These are phyloP conservation scores for Odocoileus hemionus DNA, from an alignment of 2,113 vertebrate genomes.

Conservation along the genomic window DNA sequence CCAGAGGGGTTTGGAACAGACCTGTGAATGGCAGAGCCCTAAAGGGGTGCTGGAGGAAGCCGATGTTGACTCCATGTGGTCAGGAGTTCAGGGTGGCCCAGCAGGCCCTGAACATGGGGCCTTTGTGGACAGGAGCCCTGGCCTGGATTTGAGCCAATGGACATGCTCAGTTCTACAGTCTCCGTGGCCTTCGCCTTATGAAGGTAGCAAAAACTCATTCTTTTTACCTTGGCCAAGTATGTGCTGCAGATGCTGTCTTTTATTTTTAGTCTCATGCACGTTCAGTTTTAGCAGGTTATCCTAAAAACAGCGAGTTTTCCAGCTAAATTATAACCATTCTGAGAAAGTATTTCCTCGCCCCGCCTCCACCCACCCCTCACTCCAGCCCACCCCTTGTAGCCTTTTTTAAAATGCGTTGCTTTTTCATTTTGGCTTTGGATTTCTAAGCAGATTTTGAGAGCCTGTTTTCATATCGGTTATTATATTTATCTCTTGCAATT, in stretches of 20 bases:
- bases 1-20: neutral
- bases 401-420: neutral
- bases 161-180: neutral
- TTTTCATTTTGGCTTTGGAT: conserved; percentile 35
- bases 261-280: neutral
- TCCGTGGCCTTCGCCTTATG: neutral
- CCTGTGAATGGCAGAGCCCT: neutral
- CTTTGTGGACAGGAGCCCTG: neutral
- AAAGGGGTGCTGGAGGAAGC: neutral
- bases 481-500: neutral
- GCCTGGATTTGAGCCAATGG: neutral
- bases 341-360: neutral
- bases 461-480: neutral
- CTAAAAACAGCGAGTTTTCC: neutral
- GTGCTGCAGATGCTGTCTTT: neutral
- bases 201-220: neutral
- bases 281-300: neutral
- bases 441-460: conserved; percentile 43
- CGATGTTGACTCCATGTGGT: neutral
- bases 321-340: conserved; percentile 25
- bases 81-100: neutral
- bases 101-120: fast-evolving
- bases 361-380: fast-evolving
- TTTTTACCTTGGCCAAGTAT: neutral
- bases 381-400: neutral